These are phyloP conservation scores for Aphyosemion australe DNA, from an alignment of 2,113 vertebrate species.

Conservation along the genomic window DNA sequence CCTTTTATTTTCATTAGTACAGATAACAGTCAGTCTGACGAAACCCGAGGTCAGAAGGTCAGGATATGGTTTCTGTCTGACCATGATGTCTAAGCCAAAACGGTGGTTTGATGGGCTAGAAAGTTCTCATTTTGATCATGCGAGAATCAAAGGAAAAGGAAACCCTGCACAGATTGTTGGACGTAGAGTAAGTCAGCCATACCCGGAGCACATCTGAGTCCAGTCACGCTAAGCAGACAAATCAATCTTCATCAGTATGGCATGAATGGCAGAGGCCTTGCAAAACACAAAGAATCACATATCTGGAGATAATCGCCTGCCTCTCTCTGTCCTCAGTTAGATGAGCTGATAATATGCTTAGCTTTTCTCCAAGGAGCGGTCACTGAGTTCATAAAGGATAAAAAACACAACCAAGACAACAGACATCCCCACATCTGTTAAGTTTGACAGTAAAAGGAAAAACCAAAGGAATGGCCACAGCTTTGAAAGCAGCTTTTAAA, in stretches of 20 bases:
- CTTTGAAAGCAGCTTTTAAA: slow-evolving; percentile 7
- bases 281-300: neutral
- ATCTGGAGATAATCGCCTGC: slow-evolving; percentile 34
- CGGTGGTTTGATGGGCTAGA: slow-evolving; percentile 17
- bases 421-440: slow-evolving; percentile 37
- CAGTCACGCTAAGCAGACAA: slow-evolving; percentile 40
- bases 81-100: slow-evolving; percentile 23
- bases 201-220: slow-evolving; percentile 29
- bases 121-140: slow-evolving; percentile 14
- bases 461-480: neutral
- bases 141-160: slow-evolving; percentile 23
- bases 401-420: slow-evolving; percentile 40
- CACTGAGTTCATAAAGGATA: slow-evolving; percentile 61
- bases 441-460: neutral
- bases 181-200: slow-evolving; percentile 24
- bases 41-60: slow-evolving; percentile 35
- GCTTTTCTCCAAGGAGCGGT: slow-evolving; percentile 34
- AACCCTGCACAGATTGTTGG: slow-evolving; percentile 31
- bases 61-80: slow-evolving; percentile 20
- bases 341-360: slow-evolving; percentile 63
- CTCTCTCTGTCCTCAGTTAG: slow-evolving; percentile 33
- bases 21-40: slow-evolving; percentile 12
- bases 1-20: slow-evolving; percentile 26
- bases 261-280: slow-evolving; percentile 4
- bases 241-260: slow-evolving; percentile 54